phyloP scores from a whole-genome alignment of 1,140 invertebrate genomes.

The Drosophila carrolli region DNA sequence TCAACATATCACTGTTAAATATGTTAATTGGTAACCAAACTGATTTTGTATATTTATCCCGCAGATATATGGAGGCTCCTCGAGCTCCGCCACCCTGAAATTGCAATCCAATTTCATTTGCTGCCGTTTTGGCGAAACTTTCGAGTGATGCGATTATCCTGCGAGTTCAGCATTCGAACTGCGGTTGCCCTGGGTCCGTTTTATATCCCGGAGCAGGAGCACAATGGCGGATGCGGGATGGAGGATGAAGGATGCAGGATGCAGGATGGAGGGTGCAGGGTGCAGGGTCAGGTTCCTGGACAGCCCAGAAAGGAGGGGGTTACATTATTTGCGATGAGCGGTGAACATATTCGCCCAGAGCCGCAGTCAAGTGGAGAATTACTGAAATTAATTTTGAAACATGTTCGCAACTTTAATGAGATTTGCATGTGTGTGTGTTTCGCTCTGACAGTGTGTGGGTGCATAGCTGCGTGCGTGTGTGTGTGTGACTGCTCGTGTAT shows the following conservation, averaged over 20 bases:
- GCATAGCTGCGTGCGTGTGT: constrained; percentile 16
- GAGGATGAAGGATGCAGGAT: neutral
- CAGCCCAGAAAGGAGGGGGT: neutral
- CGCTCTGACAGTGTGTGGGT: neutral
- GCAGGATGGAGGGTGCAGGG: no score
- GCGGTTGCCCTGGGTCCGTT: constrained; percentile 23
- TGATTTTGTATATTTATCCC: constrained; percentile 5
- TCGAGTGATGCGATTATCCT: constrained; percentile 64
- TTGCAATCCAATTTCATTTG: constrained; percentile 50
- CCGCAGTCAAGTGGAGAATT: constrained; percentile 68
- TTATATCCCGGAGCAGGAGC: neutral
- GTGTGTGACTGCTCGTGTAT: constrained; percentile 40
- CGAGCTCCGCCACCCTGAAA: neutral
- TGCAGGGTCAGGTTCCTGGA: neutral
- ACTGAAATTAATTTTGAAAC: constrained; percentile 81
- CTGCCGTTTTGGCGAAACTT: constrained; percentile 43
- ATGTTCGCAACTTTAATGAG: constrained; percentile 79
- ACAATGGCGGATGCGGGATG: neutral
- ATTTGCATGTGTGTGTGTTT: constrained; percentile 49
- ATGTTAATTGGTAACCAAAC: constrained; percentile 4
- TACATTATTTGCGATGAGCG: constrained; percentile 30
- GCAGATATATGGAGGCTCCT: neutral
- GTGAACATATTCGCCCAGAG: constrained; percentile 37
- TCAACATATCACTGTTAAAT: neutral
- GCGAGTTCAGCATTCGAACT: constrained; percentile 39